Base-by-base conservation (phyloP, 2,888 invertebrate genomes). In the Spisula subtruncata region DNA sequence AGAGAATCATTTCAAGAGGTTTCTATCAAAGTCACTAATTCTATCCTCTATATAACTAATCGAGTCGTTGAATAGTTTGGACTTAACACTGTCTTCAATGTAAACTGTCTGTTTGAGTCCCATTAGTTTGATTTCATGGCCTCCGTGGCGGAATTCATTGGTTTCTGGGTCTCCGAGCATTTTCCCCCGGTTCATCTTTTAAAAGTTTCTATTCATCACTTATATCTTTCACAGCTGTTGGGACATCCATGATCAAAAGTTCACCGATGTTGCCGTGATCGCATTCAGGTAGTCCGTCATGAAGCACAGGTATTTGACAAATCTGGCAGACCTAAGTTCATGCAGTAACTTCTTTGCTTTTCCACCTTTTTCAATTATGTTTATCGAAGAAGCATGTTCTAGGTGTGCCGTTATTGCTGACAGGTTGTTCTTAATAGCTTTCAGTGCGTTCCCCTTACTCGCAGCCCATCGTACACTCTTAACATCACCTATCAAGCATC, bases 241-340 rank as follows among this genome's bases (percentile, higher is more conserved):
- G 56, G 20, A 56, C 56, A 56, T 56, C 56, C 56, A 56, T 56
- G 18, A 56, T 56, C 20, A 56, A n/a, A 18, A 56, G 56, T 18
- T 56, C 56, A 56, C 56, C 6, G 56, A 56, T 56, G 56, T 56
- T n/a, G 56, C 56, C 6, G 18, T 56, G n/a, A 56, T 56, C 1
- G 20, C 56, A 6, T 56, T n/a, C 6, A 56, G 56, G 20, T 56
- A 56, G 56, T 89, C 91, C 66, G 89, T 29, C 84, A 89, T 84
- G 16, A 90, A 51, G 81, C 89, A 75, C 54, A 90, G 71, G 51
- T 88, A 88, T 35, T 90, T 90, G 18, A 90, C 88, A 88, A 90
- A 90, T 82, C 86, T 88, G 8, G 89, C 54, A 29, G 81, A 75
- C 29, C 51, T 75, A 25, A 89, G 66, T 35, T 89, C 84, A 56